Conservation (phyloP, 2,888 invertebrate species). For the Drosophila birchii region DNA sequence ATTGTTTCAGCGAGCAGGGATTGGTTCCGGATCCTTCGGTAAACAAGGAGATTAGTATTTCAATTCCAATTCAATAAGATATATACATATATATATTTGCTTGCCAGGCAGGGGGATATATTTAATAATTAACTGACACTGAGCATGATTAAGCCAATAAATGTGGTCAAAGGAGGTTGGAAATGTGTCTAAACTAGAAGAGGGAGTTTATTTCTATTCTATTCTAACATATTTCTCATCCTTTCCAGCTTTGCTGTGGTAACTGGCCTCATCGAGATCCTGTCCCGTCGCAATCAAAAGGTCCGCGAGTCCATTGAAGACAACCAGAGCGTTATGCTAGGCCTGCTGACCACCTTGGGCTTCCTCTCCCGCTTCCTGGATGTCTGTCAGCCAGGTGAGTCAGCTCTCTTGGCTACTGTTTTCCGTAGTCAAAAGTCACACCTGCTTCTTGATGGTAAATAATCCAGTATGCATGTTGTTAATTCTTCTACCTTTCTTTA, state of each 20-base stretch:
- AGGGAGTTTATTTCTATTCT: not conserved
- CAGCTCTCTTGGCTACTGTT: conserved; percentile 1
- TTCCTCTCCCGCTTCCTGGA: conserved; percentile 84
- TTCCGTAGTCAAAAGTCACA: conserved; percentile 42
- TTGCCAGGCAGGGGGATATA: not conserved
- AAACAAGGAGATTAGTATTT: conserved; percentile 10
- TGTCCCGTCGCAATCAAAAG: conserved; percentile 89
- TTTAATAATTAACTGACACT: conserved; percentile 8
- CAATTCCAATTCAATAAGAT: not conserved
- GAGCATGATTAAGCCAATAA: conserved; percentile 6
- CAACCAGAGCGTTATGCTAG: conserved; percentile 84
- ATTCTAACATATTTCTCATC: conserved; percentile 6
- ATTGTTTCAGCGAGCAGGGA: conserved; percentile 8
- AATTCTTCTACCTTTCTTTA: conserved; percentile 23
- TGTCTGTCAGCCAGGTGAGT: conserved; percentile 84
- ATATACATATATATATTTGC: not conserved
- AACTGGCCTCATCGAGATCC: conserved; percentile 91
- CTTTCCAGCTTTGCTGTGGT: conserved; percentile 90
- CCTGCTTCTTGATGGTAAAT: conserved; percentile 39
- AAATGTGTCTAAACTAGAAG: too few species aligned
- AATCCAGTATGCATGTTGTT: conserved; percentile 10
- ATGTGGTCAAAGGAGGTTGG: not conserved
- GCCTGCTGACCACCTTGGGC: conserved; percentile 84
- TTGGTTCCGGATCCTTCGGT: conserved; percentile 2
- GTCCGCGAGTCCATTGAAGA: conserved; percentile 88